These are phyloP conservation scores for Anguilla obscura DNA, from an alignment of 2,797 vertebrate genomes.

Conservation along the genomic window DNA sequence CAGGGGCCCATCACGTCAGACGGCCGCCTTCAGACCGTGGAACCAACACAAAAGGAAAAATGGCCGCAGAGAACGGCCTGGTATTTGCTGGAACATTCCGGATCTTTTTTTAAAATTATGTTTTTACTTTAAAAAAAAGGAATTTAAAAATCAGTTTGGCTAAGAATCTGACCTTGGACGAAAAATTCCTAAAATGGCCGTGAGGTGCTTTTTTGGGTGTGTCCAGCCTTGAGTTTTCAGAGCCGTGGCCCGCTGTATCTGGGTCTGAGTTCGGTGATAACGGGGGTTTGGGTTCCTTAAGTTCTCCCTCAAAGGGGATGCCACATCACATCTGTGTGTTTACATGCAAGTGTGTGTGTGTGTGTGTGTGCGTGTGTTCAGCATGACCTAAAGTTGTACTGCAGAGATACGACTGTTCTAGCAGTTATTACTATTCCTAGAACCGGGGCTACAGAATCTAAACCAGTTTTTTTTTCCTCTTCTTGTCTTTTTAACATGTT, in stretches of 20 bases:
- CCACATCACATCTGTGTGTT: conserved; percentile 16
- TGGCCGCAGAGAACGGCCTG: conserved; percentile 18
- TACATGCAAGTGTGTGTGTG: conserved; percentile 22
- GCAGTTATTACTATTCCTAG: background rate
- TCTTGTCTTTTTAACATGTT: conserved; percentile 44
- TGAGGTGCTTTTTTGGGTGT: conserved; percentile 59
- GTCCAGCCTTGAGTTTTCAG: conserved; percentile 58
- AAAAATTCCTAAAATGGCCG: conserved; percentile 41
- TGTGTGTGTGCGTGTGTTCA: conserved; percentile 27
- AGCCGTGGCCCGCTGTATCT: conserved; percentile 57
- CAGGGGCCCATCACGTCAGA: conserved; percentile 46
- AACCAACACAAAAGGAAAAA: conserved; percentile 41
- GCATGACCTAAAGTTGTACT: background rate
- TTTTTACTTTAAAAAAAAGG: conserved; percentile 8
- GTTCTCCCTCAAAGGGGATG: conserved; percentile 32
- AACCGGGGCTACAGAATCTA: background rate
- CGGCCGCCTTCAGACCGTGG: conserved; percentile 40
- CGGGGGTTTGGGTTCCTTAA: conserved; percentile 5
- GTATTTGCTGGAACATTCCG: conserved; percentile 10
- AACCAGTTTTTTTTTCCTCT: background rate
- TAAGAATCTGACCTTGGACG: conserved; percentile 45
- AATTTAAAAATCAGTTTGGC: conserved; percentile 46
- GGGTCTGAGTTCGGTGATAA: conserved; percentile 48
- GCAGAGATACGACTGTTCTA: background rate
- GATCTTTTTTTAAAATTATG: conserved; percentile 14